Percentiles rank a stretch among this genome's conserved stretches.
Conservation (phyloP, 2,113 vertebrate species). For the Nothoprocta perdicaria region DNA sequence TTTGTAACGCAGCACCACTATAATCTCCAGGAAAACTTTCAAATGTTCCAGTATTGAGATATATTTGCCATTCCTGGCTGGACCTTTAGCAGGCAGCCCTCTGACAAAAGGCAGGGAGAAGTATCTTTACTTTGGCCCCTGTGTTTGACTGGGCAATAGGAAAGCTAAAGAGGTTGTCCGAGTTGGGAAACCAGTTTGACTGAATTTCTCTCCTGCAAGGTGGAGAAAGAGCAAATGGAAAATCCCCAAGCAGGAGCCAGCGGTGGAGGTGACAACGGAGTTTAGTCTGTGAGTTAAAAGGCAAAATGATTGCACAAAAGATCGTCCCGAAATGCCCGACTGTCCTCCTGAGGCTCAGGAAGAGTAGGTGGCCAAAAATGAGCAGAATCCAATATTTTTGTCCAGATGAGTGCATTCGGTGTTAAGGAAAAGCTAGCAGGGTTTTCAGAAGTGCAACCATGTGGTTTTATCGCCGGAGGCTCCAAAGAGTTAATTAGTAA, state of each 20-base stretch:
- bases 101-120: slow-evolving; percentile 2
- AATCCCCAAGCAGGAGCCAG: neutral
- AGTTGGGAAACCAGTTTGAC: slow-evolving; percentile 7
- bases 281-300: neutral
- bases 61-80: slow-evolving; percentile 35
- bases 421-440: neutral
- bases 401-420: neutral
- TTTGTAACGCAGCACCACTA: neutral
- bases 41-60: neutral
- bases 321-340: neutral
- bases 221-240: neutral
- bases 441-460: neutral
- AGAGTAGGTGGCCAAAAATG: neutral
- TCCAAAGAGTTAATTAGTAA: neutral
- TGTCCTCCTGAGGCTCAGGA: neutral
- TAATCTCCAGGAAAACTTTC: neutral
- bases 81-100: neutral
- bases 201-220: neutral
- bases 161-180: neutral
- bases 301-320: neutral
- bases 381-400: neutral
- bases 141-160: neutral
- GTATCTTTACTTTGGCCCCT: neutral
- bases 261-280: neutral
- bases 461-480: neutral